Conservation (phyloP, 2,113 vertebrate genomes). For the Limanda limanda region DNA sequence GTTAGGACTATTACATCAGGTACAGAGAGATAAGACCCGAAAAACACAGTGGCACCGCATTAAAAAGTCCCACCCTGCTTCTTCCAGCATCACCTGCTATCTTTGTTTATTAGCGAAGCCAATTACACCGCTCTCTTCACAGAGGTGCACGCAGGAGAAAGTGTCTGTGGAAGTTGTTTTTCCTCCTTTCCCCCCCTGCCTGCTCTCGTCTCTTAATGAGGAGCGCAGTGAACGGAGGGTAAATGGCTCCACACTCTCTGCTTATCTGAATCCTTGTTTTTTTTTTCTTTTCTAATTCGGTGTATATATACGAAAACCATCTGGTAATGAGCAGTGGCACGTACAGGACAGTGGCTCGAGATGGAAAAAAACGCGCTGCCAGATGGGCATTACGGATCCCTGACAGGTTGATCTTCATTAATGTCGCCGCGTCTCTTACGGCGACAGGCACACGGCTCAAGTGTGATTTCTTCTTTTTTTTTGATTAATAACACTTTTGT, state of each 20-base stretch:
- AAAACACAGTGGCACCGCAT: slow-evolving; percentile 12
- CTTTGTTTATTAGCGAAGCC: slow-evolving; percentile 56
- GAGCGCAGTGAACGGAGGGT: slow-evolving; percentile 32
- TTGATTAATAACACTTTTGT: slow-evolving; percentile 42
- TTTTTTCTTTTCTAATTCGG: slow-evolving; percentile 25
- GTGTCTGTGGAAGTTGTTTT: slow-evolving; percentile 41
- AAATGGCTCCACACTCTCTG: slow-evolving; percentile 41
- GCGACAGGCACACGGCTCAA: slow-evolving; percentile 27
- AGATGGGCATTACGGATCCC: slow-evolving; percentile 57
- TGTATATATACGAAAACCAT: slow-evolving; percentile 39
- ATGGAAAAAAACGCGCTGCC: slow-evolving; percentile 49
- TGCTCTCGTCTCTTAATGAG: slow-evolving; percentile 62
- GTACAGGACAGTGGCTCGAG: slow-evolving; percentile 55
- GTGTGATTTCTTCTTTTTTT: slow-evolving; percentile 40
- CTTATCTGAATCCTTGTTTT: slow-evolving; percentile 5
- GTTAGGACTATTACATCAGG: not conserved
- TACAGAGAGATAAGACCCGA: slow-evolving; percentile 6
- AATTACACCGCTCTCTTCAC: slow-evolving; percentile 54
- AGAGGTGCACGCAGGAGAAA: slow-evolving; percentile 46
- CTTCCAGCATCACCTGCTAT: slow-evolving; percentile 51
- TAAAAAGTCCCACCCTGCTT: slow-evolving; percentile 11
- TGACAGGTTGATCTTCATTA: slow-evolving; percentile 74
- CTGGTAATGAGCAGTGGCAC: slow-evolving; percentile 65
- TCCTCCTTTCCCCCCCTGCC: slow-evolving; percentile 35
- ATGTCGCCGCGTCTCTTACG: slow-evolving; percentile 48